A percentile compares a stretch with the other conserved stretches of the same genome.
Evolutionary conservation across 1,140 invertebrate species (phyloP).

Genomic region (Nixonia krombeini): DNA sequence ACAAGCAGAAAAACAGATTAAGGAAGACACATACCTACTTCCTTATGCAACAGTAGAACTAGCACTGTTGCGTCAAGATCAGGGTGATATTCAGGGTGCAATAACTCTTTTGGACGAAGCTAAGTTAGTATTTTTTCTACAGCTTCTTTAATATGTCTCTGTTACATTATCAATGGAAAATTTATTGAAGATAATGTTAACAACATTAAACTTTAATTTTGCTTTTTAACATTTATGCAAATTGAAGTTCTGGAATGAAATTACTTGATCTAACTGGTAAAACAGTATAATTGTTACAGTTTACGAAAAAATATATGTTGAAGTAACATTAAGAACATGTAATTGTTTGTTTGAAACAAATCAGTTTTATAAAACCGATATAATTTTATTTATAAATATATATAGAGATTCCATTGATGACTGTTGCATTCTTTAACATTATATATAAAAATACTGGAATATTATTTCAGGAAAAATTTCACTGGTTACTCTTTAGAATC

Average conservation of each 20-base stretch:
- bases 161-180: neutral
- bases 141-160: neutral
- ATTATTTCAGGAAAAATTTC: slow-evolving; percentile 83
- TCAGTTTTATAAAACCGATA: too few species aligned
- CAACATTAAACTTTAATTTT: too few species aligned
- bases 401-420: slow-evolving; percentile 1
- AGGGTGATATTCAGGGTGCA: slow-evolving; percentile 79
- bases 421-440: too few species aligned
- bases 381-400: too few species aligned
- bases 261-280: slow-evolving; percentile 25
- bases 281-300: too few species aligned
- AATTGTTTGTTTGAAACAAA: too few species aligned
- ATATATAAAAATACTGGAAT: too few species aligned
- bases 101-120: slow-evolving; percentile 84
- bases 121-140: slow-evolving; percentile 75
- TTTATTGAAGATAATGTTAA: neutral
- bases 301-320: too few species aligned
- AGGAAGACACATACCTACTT: slow-evolving; percentile 87
- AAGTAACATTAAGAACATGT: too few species aligned
- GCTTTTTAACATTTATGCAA: too few species aligned
- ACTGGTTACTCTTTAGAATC: slow-evolving; percentile 93
- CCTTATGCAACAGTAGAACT: slow-evolving; percentile 92
- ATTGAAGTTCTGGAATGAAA: too few species aligned
- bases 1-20: slow-evolving; percentile 82
- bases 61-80: slow-evolving; percentile 81